Evolutionary conservation across 2,888 invertebrate species (phyloP).

Genomic region (Parnassius glacialis): DNA sequence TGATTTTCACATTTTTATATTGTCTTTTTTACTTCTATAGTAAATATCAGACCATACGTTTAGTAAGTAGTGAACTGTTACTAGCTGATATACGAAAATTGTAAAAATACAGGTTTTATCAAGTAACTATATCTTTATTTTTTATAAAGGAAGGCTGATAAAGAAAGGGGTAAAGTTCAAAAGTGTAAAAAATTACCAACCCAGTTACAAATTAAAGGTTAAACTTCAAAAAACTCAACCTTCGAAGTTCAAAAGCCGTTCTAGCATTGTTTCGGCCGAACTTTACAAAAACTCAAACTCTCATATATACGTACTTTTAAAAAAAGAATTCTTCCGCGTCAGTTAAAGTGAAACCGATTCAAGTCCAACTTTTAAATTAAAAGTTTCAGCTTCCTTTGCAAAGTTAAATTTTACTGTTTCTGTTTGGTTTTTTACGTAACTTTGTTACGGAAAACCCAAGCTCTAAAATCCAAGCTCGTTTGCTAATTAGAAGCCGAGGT

Average conservation of each 20-base stretch:
- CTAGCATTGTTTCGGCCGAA: constrained; percentile 5
- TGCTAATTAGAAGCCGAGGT: constrained; percentile 20
- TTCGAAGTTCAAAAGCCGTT: constrained; percentile 4
- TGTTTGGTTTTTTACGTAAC: constrained; percentile 17
- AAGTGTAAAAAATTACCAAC: not conserved
- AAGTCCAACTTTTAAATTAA: constrained; percentile 21
- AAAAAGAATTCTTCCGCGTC: not conserved
- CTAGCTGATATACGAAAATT: too few relatives aligned
- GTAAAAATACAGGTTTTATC: too few relatives aligned
- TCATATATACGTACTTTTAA: not conserved
- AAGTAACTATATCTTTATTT: too few relatives aligned
- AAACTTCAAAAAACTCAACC: not conserved
- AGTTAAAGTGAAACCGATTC: constrained; percentile 7
- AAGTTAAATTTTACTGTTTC: constrained; percentile 22
- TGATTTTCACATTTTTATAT: too few relatives aligned
- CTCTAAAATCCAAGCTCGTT: constrained; percentile 9
- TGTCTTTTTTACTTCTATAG: too few relatives aligned
- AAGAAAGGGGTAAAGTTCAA: too few relatives aligned
- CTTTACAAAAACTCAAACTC: not conserved
- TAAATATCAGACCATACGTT: too few relatives aligned
- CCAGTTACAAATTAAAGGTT: not conserved
- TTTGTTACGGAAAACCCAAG: constrained; percentile 16
- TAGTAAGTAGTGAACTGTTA: too few relatives aligned
- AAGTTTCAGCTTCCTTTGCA: constrained; percentile 17
- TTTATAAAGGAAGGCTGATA: too few relatives aligned